Percentiles rank a stretch among this genome's conserved stretches.
Evolutionary conservation across 2,113 vertebrate species (phyloP).

Genomic region (Pseudonaja textilis): DNA sequence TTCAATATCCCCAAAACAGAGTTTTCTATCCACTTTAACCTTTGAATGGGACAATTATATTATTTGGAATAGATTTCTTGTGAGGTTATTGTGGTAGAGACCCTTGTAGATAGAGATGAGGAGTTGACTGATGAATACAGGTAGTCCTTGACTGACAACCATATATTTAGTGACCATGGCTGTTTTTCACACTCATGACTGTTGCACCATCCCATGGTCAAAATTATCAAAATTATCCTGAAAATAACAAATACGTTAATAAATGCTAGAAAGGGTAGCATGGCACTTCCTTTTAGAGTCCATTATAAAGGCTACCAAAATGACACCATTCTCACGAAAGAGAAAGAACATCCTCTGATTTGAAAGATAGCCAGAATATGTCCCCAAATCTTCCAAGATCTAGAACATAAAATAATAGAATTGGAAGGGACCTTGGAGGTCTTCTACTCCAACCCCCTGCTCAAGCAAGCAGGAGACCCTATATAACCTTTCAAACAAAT

Average conservation of each 20-base stretch:
- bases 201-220: background rate
- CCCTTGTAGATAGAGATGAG: background rate
- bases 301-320: background rate
- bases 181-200: too few species aligned
- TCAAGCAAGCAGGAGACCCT: background rate
- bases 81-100: background rate
- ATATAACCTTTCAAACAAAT: background rate
- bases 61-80: background rate
- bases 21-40: background rate
- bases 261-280: background rate
- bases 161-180: too few species aligned
- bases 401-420: background rate
- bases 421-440: background rate
- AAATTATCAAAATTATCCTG: background rate
- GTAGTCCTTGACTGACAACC: too few species aligned
- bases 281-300: background rate
- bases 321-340: background rate
- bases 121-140: background rate
- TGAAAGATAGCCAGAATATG: background rate
- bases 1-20: background rate
- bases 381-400: background rate
- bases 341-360: background rate
- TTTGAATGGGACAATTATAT: background rate
- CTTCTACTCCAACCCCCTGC: background rate
- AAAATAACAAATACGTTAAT: background rate